Conservation (phyloP, 2,797 vertebrate genomes). For the Furcifer pardalis region DNA sequence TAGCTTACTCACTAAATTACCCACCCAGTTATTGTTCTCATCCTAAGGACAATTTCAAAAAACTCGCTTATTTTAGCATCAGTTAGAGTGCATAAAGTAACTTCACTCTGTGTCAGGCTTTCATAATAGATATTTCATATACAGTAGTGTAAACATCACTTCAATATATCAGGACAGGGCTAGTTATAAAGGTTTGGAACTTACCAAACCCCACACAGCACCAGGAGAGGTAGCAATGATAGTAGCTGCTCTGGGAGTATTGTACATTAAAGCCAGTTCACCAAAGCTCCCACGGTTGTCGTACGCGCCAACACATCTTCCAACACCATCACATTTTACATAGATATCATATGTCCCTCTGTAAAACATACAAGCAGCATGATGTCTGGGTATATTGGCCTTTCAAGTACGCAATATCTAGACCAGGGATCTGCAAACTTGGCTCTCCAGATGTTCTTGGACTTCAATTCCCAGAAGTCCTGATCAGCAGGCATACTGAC, state of each 20-base stretch:
- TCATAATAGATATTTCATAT: not conserved
- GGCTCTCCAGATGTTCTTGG: no score
- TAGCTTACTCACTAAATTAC: no score
- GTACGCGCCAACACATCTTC: conserved; percentile 90
- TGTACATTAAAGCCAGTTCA: conserved; percentile 98
- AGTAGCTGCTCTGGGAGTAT: conserved; percentile 96
- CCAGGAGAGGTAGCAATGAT: conserved; percentile 94
- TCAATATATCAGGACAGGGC: not conserved
- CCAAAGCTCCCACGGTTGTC: conserved; percentile 97
- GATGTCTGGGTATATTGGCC: no score
- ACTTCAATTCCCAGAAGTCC: no score
- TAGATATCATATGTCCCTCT: conserved; percentile 95
- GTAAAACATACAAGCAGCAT: conserved; percentile 47
- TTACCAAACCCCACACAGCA: conserved; percentile 97
- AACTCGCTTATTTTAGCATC: not conserved
- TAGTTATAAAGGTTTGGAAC: conserved; percentile 58
- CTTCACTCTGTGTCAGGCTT: not conserved
- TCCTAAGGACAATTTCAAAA: not conserved
- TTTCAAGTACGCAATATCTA: not conserved
- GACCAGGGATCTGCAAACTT: no score
- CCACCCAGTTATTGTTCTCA: no score
- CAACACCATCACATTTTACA: conserved; percentile 87
- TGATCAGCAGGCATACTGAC: no score
- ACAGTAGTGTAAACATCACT: no score
- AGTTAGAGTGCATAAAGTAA: not conserved